Evolutionary conservation across 2,888 invertebrate species (phyloP), one percentile per base, ranked within the genome.

Genomic region (Noctua pronuba): DNA sequence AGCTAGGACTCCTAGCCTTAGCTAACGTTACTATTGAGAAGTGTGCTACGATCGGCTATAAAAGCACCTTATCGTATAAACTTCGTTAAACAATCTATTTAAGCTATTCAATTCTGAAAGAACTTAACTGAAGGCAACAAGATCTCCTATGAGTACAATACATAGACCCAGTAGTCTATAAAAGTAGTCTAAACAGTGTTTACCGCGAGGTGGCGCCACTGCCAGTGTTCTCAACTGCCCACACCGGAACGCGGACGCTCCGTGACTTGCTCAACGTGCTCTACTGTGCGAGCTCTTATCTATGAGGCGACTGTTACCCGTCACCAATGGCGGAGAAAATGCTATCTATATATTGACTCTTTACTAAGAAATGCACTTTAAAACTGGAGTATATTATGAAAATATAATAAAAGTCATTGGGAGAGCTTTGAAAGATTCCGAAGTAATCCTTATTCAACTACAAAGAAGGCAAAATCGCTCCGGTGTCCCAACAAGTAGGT

Each of bases 241-340:
- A 44, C 55, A 18, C 52, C 28, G 64, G 18, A 8, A 18, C 65
- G 44, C 18, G 28, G 24, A 4, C 55, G 60, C 71, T 55, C 16
- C 72, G 60, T 71, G 71, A 71, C 74, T 35, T 13, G 38, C 46
- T 72, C 18, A 38, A 31, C 28, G 38, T 46, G 44, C 46, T 60
- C 18, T 16, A 46, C n/a, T 44, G 13, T 13, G n/a, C 28, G 21
- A 35, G 16, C 58, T 74, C 55, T 44, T 31, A 35, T 8, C 16
- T 28, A 16, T 71, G 73, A 28, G 46, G n/a, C 2, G n/a, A 58
- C 7, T 41, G 31, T 13, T 13, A n/a, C 41, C 24, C 11, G 5
- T 31, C 41, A 44, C 31, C 41, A 24, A 28, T 11, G 38, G 38
- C 67, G 38, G 24, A 24, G 10, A 16, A n/a, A 24, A 28, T 16